Evolutionary conservation across 2,888 invertebrate genomes (phyloP).

Genomic region (Chalcosyrphus nemorum): DNA sequence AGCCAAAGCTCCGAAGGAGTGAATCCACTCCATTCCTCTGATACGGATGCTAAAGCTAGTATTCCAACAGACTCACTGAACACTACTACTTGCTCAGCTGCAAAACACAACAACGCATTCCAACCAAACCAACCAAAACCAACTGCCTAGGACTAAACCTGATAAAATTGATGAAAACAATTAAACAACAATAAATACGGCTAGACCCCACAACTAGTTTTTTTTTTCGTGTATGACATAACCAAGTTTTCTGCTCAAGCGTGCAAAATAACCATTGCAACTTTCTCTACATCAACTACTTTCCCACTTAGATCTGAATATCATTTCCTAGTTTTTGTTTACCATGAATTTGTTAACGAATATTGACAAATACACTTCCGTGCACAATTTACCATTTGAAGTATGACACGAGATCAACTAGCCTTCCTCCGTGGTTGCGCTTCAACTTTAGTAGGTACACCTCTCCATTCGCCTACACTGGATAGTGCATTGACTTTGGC

Average conservation of each 20-base stretch:
- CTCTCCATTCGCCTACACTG: conserved; percentile 33
- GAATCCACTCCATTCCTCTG: no score
- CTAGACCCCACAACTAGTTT: conserved; percentile 17
- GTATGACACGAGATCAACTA: conserved; percentile 21
- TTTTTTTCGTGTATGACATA: conserved; percentile 44
- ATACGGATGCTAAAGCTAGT: no score
- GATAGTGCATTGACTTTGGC: conserved; percentile 20
- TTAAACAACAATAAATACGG: neutral
- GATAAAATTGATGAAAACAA: neutral
- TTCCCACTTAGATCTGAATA: conserved; percentile 42
- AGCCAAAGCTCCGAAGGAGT: no score
- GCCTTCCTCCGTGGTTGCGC: neutral
- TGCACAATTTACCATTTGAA: conserved; percentile 45
- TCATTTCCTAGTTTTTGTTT: conserved; percentile 65
- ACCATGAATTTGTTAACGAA: conserved; percentile 51
- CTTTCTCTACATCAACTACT: conserved; percentile 56
- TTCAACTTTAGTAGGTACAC: conserved; percentile 2
- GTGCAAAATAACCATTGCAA: conserved; percentile 58
- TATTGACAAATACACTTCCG: conserved; percentile 66
- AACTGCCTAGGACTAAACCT: neutral
- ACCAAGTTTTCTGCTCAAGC: conserved; percentile 39
- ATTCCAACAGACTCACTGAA: no score
- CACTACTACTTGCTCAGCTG: neutral
- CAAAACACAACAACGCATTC: no score
- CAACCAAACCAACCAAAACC: neutral